Percentiles rank a stretch among this genome's conserved stretches.
These are phyloP conservation scores for Nephotettix cincticeps DNA, from an alignment of 1,140 invertebrate genomes.

Conservation along the genomic window DNA sequence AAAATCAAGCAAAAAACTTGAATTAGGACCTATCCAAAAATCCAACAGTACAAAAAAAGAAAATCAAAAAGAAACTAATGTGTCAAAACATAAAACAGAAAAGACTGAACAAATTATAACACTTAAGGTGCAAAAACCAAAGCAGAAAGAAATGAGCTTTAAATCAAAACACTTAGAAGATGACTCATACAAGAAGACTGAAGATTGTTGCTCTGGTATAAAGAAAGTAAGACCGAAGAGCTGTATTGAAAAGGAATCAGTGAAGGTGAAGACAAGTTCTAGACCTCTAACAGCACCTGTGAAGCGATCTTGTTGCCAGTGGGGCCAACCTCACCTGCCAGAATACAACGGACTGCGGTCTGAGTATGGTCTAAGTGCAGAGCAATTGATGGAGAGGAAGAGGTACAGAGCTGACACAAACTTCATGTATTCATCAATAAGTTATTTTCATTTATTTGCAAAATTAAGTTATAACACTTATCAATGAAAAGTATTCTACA, in stretches of 20 bases:
- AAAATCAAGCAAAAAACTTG: neutral
- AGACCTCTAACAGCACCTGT: conserved; percentile 26
- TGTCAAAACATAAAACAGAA: neutral
- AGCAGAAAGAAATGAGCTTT: neutral
- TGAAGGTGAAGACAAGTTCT: neutral
- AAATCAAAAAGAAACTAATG: neutral
- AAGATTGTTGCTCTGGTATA: neutral
- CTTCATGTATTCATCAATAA: too few relatives aligned
- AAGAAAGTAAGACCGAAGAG: conserved; percentile 24
- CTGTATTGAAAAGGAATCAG: conserved; percentile 13
- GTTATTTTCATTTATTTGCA: too few relatives aligned
- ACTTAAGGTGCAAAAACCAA: neutral
- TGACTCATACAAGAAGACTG: neutral
- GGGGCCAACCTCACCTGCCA: conserved; percentile 33
- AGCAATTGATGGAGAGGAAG: conserved; percentile 40
- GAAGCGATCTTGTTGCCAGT: conserved; percentile 7
- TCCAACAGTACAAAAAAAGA: neutral
- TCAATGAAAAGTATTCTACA: too few relatives aligned
- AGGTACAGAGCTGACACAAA: too few relatives aligned
- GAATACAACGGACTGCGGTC: conserved; percentile 40
- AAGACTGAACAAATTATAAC: neutral
- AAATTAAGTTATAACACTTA: too few relatives aligned
- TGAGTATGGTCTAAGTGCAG: conserved; percentile 41
- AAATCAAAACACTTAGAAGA: neutral
- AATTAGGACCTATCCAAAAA: neutral